Conservation (phyloP, 2,888 invertebrate species). For the Philereme vetulata region DNA sequence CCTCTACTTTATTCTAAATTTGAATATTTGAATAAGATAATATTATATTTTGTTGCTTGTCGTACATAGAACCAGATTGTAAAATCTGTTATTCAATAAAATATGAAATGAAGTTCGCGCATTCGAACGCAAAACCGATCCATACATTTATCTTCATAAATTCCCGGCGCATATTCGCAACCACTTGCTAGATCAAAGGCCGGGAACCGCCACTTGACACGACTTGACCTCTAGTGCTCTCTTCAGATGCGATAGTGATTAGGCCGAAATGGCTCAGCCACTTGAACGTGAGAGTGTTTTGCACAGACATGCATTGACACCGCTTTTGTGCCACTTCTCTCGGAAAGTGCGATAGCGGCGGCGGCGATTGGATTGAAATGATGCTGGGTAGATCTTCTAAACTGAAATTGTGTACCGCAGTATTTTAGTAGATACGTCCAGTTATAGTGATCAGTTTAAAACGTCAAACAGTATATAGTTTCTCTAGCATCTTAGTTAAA, state of each 20-base stretch:
- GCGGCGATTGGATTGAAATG: background rate
- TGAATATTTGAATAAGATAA: too few species aligned
- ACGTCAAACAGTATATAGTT: too few species aligned
- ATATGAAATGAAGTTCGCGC: background rate
- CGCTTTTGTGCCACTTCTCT: background rate
- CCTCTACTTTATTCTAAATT: too few species aligned
- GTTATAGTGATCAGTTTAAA: too few species aligned
- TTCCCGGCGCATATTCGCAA: background rate
- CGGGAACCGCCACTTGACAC: constrained; percentile 3
- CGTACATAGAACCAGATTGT: too few species aligned
- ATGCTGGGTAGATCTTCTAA: too few species aligned
- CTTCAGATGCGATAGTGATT: constrained; percentile 1
- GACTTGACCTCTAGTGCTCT: constrained; percentile 1
- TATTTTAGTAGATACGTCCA: too few species aligned
- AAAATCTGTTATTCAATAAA: too few species aligned
- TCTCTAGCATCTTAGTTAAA: too few species aligned
- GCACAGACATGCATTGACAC: constrained; percentile 5
- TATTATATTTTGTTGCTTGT: too few species aligned
- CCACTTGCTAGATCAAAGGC: constrained; percentile 5
- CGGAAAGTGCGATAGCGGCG: background rate
- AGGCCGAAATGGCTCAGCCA: constrained; percentile 17
- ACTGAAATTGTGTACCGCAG: too few species aligned
- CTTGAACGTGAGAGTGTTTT: constrained; percentile 17
- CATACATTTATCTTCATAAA: background rate
- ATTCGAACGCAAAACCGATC: background rate